Base-by-base conservation (phyloP, 2,797 vertebrate genomes). In the Pipistrellus pipistrellus region DNA sequence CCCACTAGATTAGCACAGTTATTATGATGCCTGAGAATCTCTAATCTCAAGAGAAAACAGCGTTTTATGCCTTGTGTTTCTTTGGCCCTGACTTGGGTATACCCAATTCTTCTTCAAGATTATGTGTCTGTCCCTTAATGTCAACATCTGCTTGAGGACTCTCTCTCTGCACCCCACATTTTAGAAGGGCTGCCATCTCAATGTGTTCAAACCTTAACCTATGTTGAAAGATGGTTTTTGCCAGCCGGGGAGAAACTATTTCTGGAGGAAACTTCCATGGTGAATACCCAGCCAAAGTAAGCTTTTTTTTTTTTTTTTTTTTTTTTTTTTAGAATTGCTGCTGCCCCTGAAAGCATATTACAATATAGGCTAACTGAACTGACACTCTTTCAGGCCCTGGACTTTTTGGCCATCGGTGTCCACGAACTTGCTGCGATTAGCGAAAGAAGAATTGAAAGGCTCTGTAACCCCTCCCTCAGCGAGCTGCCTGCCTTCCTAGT, bases 241-340 rank as follows among this genome's bases (percentile, higher is more conserved):
- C 99, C 64, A 99, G 99, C 94, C 99, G 99, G 97, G 99, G 99
- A 90, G 99, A 99, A 96, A 99, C 99, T 46, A 99, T 99, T 98
- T 99, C 99, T 66, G 99, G 99, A 82, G 99, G 99, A 89, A 99
- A 99, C 97, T 99, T 99, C 97, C 99, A 99, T n/a, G 99, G 99
- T 66, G 99, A 99, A 98, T 99, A 99, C 96, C 99, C 99, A 96
- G 99, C 99, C 85, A 99, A 99, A 98, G 99, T 99, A 98, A 97
- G 97, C 27, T 62, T 30, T 62, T 21, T 55, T 55, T 55, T 62
- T 55, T 89, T 77, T 51, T 41, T 62, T 55, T 62, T 30, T 62
- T 21, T 55, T 55, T 55, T 62, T 55, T 89, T 77, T 51, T 41
- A 96, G 46, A 27, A 48, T 89, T 80, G 30, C 51, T 62, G 32